A percentile compares a stretch with the other conserved stretches of the same genome.
Evolutionary conservation across 2,113 vertebrate genomes (phyloP).

Genomic region (Aegotheles bennettii): DNA sequence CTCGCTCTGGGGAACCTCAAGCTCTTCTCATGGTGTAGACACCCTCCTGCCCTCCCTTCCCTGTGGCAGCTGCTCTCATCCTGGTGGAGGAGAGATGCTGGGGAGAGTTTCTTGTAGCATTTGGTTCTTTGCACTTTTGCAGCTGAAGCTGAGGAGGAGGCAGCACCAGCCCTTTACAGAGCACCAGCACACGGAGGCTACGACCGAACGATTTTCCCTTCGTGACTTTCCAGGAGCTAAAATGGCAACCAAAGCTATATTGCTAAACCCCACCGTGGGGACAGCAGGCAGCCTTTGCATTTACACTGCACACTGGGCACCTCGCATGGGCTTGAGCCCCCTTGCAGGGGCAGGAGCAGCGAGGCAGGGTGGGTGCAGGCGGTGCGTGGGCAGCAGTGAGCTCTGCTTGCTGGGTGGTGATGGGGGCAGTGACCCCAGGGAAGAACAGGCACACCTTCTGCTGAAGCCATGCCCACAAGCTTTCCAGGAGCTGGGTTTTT

Average conservation of each 20-base stretch:
- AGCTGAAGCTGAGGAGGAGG: background rate
- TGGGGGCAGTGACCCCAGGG: background rate
- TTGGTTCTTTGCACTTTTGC: slow-evolving; percentile 6
- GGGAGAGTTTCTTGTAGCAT: background rate
- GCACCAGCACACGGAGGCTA: slow-evolving; percentile 14
- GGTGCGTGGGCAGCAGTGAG: background rate
- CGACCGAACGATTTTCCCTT: background rate
- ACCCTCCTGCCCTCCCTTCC: background rate
- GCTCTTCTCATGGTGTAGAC: background rate
- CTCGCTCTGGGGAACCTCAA: background rate
- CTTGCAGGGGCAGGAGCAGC: fast-evolving
- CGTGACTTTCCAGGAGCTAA: background rate
- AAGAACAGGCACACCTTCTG: background rate
- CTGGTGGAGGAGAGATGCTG: background rate
- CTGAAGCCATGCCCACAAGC: background rate
- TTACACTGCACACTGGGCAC: background rate
- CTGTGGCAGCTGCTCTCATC: background rate
- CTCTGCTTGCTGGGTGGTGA: fast-evolving
- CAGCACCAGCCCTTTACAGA: slow-evolving; percentile 9
- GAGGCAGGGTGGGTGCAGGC: fast-evolving
- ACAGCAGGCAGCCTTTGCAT: background rate
- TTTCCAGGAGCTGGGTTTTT: background rate
- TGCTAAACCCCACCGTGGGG: background rate
- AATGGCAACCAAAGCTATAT: background rate
- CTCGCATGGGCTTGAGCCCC: fast-evolving